Conservation (phyloP, 1,140 invertebrate species). For the Psix sp. region DNA sequence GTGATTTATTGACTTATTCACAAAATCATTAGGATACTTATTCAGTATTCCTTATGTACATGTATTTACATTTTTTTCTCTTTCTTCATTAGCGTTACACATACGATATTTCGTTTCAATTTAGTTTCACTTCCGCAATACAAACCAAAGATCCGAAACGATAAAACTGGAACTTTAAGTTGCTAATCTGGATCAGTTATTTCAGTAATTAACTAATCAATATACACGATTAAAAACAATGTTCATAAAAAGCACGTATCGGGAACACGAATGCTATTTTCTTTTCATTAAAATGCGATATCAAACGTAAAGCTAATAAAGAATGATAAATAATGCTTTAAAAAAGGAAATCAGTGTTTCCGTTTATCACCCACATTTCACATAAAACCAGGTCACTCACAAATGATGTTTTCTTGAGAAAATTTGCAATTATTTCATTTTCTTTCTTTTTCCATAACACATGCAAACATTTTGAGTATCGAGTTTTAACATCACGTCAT, state of each 20-base stretch:
- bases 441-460: slow-evolving; percentile 33
- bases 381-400: no score
- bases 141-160: slow-evolving; percentile 22
- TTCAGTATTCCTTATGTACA: not conserved
- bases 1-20: no score
- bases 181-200: slow-evolving; percentile 31
- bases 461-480: slow-evolving; percentile 44
- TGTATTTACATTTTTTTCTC: not conserved
- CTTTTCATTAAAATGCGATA: not conserved
- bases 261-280: slow-evolving; percentile 22
- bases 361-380: no score
- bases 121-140: slow-evolving; percentile 34
- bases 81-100: not conserved
- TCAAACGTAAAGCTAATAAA: slow-evolving; percentile 12
- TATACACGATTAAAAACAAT: slow-evolving; percentile 35
- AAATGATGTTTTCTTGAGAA: slow-evolving; percentile 17
- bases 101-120: not conserved
- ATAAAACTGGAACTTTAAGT: slow-evolving; percentile 24
- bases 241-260: not conserved
- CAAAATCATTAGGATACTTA: no score
- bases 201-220: slow-evolving; percentile 39
- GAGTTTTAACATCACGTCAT: slow-evolving; percentile 36
- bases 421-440: slow-evolving; percentile 16
- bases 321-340: slow-evolving; percentile 40
- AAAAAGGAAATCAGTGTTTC: slow-evolving; percentile 24